These are phyloP conservation scores for Leucosticte australis DNA, from an alignment of 2,113 vertebrate species.

Conservation along the genomic window DNA sequence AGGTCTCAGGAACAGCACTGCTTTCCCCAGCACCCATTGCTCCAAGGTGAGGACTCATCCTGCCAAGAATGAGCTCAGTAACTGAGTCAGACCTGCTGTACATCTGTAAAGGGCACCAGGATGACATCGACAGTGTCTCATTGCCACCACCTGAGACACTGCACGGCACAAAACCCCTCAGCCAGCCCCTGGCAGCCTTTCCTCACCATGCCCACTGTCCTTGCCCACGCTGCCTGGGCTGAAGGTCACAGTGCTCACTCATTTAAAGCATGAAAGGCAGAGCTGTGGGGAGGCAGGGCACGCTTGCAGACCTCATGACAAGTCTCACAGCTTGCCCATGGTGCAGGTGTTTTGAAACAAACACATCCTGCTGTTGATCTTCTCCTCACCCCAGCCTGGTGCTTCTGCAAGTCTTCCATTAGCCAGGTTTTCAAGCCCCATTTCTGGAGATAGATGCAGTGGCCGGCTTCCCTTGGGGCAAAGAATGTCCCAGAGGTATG, in stretches of 20 bases:
- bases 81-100: fast-evolving
- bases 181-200: neutral
- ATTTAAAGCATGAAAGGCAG: neutral
- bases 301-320: fast-evolving
- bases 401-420: neutral
- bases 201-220: neutral
- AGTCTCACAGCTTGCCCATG: neutral
- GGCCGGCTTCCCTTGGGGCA: neutral
- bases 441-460: neutral
- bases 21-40: neutral
- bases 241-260: neutral
- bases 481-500: neutral
- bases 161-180: neutral
- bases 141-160: neutral
- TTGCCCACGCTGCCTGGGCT: fast-evolving
- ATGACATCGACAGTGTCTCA: neutral
- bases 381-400: neutral
- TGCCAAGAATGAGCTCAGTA: neutral
- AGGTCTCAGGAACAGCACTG: neutral
- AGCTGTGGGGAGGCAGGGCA: fast-evolving
- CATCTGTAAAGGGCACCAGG: neutral
- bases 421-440: neutral
- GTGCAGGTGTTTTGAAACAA: neutral
- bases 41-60: neutral
- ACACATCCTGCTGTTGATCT: neutral